Evolutionary conservation across 2,113 vertebrate genomes (phyloP), one percentile per base, ranked within the genome.

Genomic region (Eurypyga helias): DNA sequence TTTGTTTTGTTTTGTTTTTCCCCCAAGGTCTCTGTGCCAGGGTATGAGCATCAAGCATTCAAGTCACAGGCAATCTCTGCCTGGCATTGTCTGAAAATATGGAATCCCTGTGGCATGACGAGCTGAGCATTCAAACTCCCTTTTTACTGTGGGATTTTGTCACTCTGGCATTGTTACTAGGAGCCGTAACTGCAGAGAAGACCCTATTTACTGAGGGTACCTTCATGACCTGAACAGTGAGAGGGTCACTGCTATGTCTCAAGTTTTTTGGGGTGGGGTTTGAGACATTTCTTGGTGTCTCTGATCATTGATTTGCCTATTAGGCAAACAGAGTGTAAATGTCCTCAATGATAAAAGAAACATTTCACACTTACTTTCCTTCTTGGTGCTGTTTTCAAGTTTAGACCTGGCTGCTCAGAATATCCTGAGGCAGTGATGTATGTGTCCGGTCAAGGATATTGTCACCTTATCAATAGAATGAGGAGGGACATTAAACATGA

Each of bases 21-120:
- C n/a, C n/a, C 46, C 0, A 0, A 51, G 23, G 5, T 4, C 9
- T 12, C 36, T 20, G 23, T 73, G 41, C 14, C 49, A 33, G 57
- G 10, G 9, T 60, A 7, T 5, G 31, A 88, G n/a, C 36, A 78
- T 4, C 24, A 57, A 61, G 9, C 1, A 2, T 13, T 66, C 17
- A 55, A 7, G 6, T 48, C 33, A 43, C 55, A 64, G 69, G 18
- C 10, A 67, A 7, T 29, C 24, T 55, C 29, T 45, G n/a, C 17
- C 57, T 71, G 23, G 5, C 18, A 2, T 6, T 51, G 43, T 20
- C 62, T 83, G 70, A 52, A 61, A 29, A 83, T 18, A 8, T 11
- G 65, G 70, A 41, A 45, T 33, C 1, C 60, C 43, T 54, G 20
- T 0, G 0, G 2, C 6, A 3, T 17, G 33, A n/a, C 36, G 36